Base-by-base conservation (phyloP, 2,797 vertebrate genomes). In the Spheniscus humboldti region DNA sequence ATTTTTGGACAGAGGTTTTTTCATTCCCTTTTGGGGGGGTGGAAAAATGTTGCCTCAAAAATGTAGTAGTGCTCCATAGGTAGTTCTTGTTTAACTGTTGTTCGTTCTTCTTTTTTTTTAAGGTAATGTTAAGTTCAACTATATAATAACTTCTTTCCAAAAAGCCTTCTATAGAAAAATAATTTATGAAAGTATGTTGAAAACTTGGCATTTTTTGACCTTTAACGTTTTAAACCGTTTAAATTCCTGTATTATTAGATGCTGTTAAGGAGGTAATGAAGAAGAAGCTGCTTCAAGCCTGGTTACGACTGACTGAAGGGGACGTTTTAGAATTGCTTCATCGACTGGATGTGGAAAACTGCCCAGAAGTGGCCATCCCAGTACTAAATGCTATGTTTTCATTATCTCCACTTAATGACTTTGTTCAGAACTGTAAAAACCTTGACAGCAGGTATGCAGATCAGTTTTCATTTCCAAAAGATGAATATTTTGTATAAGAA, bases 341-440 rank as follows among this genome's bases (percentile, higher is more conserved):
- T 97, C 98, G 98, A 43, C 97, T 99, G 75, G 99, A 99, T 96
- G 99, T 99, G 28, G 99, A 99, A 97, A 99, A 99, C 94, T 99
- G 99, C 57, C 96, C 98, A 27, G 98, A 99, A 91, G 99, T 99
- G 7, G 99, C 99, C 18, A 88, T 98, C 66, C 96, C 98, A 43
- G 98, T 97, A 13, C 97, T 99, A 85, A 98, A 98, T 80, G 98
- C 98, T 62, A 85, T 99, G 18, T 99, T 99, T 97, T 98, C 97
- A 33, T 89, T 96, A 66, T 98, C 96, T 43, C 82, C 98, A 11
- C 68, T 98, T 18, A 97, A 96, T 55, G 98, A 99, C 6, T 94
- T 99, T n/a, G 94, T 98, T 91, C 97, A 98, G 91, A 97, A 97
- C 64, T 97, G 93, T 93, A 97, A 98, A 56, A 97, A 94, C 69